Conservation (phyloP, 2,888 invertebrate species). For the Lycaena phlaeas region DNA sequence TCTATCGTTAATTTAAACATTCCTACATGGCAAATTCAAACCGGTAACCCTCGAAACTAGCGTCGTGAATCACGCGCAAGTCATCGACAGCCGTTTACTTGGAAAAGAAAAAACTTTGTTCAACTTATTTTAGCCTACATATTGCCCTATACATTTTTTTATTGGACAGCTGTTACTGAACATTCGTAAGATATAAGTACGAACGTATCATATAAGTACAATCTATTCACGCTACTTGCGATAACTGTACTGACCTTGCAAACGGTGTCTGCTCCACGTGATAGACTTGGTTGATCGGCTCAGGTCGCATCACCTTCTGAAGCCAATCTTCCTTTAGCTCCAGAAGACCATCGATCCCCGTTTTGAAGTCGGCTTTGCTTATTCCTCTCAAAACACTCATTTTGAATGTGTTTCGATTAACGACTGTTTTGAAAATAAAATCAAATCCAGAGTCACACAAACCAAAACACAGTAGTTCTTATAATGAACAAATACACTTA, state of each 20-base stretch:
- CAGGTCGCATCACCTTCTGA: constrained; percentile 78
- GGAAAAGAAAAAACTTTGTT: neutral
- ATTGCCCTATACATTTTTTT: neutral
- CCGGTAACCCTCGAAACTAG: neutral
- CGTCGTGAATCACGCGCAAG: neutral
- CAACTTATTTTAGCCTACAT: neutral
- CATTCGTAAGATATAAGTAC: neutral
- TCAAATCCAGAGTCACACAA: constrained; percentile 52
- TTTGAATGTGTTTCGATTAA: constrained; percentile 65
- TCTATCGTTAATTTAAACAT: too few relatives aligned
- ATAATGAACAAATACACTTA: constrained; percentile 66
- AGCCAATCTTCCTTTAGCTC: constrained; percentile 79
- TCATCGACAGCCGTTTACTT: neutral
- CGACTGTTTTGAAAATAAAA: constrained; percentile 51
- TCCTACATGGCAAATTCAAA: too few relatives aligned
- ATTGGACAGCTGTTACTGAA: constrained; percentile 1
- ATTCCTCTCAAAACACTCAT: constrained; percentile 70
- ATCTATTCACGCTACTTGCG: neutral
- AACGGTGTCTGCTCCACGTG: constrained; percentile 88
- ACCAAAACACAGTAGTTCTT: constrained; percentile 65
- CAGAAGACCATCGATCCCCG: constrained; percentile 80
- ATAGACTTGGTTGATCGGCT: constrained; percentile 83
- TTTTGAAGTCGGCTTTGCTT: constrained; percentile 71
- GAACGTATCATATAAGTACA: too few relatives aligned
- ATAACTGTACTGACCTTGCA: constrained; percentile 77